phyloP scores from a whole-genome alignment of 2,888 invertebrate genomes.

The Stratiomys singularior region DNA sequence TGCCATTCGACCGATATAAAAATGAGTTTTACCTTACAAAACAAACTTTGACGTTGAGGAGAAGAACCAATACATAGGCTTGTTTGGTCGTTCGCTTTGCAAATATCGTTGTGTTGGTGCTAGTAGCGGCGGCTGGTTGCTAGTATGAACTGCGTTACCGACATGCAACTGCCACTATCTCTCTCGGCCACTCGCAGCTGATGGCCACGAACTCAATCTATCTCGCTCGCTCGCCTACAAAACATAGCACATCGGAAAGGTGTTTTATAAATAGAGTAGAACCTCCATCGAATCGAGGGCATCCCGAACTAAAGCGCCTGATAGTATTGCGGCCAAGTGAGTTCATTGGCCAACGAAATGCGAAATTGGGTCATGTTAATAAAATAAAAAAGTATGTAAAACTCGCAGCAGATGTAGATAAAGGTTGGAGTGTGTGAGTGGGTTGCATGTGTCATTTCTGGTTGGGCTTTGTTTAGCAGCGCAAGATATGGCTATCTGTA shows the following conservation, averaged over 20 bases:
- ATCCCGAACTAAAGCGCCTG: constrained; percentile 32
- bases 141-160: too few relatives aligned
- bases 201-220: background rate
- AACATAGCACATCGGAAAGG: background rate
- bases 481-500: too few relatives aligned
- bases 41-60: background rate
- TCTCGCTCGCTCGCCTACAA: background rate
- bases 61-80: background rate
- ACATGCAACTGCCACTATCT: too few relatives aligned
- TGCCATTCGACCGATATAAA: constrained; percentile 38
- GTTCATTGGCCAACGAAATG: constrained; percentile 59
- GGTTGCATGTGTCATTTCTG: background rate
- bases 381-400: constrained; percentile 11
- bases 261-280: constrained; percentile 41
- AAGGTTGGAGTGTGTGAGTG: background rate
- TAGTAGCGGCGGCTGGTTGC: background rate
- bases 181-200: background rate
- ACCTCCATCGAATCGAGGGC: constrained; percentile 42
- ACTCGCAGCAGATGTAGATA: background rate
- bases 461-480: background rate
- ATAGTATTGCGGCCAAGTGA: constrained; percentile 50
- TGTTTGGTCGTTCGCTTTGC: too few relatives aligned
- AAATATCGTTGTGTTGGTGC: too few relatives aligned
- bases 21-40: background rate
- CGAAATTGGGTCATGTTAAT: constrained; percentile 58